Evolutionary conservation across 2,113 vertebrate species (phyloP).

Genomic region (Chlamydotis undulata): DNA sequence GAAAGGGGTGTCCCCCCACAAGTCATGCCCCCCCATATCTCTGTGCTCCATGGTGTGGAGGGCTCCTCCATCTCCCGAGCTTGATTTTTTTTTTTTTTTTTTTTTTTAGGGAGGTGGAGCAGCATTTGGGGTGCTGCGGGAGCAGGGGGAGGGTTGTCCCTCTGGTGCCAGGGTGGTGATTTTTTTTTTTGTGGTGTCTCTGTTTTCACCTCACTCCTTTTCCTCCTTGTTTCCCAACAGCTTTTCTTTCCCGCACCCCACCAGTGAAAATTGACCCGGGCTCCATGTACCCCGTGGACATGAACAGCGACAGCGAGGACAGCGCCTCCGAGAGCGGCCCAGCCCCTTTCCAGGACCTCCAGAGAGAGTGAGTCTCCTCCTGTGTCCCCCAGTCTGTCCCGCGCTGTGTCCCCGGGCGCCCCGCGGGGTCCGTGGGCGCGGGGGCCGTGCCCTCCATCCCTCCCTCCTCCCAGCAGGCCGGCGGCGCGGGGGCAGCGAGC

Average conservation of each 20-base stretch:
- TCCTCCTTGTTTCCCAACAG: background rate
- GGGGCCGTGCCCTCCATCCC: background rate
- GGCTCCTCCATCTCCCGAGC: rapidly evolving
- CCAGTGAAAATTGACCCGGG: slow-evolving; percentile 76
- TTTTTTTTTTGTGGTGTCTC: background rate
- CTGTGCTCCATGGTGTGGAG: rapidly evolving
- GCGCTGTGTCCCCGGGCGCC: background rate
- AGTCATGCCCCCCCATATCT: rapidly evolving
- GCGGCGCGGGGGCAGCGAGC: background rate
- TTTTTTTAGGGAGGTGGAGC: too few relatives aligned
- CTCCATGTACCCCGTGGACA: slow-evolving; percentile 75
- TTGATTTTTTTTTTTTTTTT: background rate
- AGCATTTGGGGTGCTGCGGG: rapidly evolving
- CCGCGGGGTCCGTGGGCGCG: rapidly evolving
- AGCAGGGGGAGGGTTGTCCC: too few relatives aligned
- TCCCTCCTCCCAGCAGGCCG: background rate
- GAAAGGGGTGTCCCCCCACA: background rate
- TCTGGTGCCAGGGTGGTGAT: rapidly evolving
- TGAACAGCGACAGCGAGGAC: slow-evolving; percentile 78
- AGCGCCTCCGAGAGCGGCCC: slow-evolving; percentile 69
- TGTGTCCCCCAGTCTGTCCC: background rate
- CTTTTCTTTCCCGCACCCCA: slow-evolving; percentile 45
- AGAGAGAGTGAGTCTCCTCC: slow-evolving; percentile 70
- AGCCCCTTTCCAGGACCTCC: slow-evolving; percentile 67
- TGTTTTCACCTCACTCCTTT: background rate